Base-by-base conservation (phyloP, 2,888 invertebrate species). In the Blastobasis adustella region DNA sequence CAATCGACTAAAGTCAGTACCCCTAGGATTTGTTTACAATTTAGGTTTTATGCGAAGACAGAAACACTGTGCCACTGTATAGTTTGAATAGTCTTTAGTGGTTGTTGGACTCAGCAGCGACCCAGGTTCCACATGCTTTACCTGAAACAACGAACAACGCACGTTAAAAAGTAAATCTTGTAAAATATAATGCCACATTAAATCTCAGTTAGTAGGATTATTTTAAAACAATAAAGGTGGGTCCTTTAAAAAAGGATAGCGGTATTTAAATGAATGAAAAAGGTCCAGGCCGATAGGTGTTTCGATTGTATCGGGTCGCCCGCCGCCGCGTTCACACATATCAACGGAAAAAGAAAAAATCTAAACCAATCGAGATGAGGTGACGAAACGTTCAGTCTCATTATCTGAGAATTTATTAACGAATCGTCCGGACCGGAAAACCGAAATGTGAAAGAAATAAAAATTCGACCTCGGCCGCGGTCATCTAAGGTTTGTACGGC, bases 341-440 rank as follows among this genome's bases (percentile, higher is more conserved):
- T 76, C 74, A 78, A 77, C 74, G 78, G 63, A 81, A 85, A 84
- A 83, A 73, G 72, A 65, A 74, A 79, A 81, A 82, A 75, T 72
- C 73, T 72, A 79, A 81, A 82, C 82, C 86, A 86, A 87, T 87
- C 86, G 84, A 84, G 85, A 79, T 76, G 87, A 88, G 87, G 87
- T 88, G 87, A 88, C 86, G 87, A 88, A 88, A 87, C 87, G 87
- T 85, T 88, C 87, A 86, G 86, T 85, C 86, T 87, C 87, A 87
- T 88, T 87, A 88, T 88, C 87, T 85, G 85, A 82, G 87, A 88
- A 88, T 88, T 88, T 88, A 88, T 88, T 88, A 88, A 88, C 87
- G 87, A 88, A 86, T 86, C 85, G 86, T 61, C 65, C 76, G 76
- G 85, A 87, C 87, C 87, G 87, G 87, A 86, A 87, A 88, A 88